phyloP scores from a whole-genome alignment of 1,140 invertebrate species.

The Drosophila navojoa region DNA sequence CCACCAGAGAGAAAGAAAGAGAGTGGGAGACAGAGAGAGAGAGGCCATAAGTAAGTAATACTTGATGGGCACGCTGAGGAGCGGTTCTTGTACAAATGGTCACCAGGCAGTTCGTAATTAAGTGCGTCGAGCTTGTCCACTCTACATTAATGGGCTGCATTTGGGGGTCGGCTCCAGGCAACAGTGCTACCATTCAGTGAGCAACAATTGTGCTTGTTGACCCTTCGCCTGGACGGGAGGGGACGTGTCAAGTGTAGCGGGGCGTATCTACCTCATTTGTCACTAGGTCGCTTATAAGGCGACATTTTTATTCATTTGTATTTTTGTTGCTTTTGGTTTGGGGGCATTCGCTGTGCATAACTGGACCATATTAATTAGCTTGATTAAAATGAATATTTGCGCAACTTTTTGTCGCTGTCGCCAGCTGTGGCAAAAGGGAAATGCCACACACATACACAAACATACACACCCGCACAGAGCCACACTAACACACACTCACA shows the following conservation, averaged over 20 bases:
- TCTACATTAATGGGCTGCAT: constrained; percentile 20
- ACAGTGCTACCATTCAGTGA: not conserved
- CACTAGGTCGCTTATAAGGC: constrained; percentile 38
- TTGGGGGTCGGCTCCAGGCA: constrained; percentile 7
- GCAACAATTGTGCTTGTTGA: constrained; percentile 1
- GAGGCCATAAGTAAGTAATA: too few species aligned
- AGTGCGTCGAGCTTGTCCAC: constrained; percentile 35
- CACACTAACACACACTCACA: constrained; percentile 19
- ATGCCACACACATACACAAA: constrained; percentile 6
- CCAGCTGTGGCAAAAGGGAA: constrained; percentile 45
- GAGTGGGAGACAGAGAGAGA: not conserved
- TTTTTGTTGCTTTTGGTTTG: not conserved
- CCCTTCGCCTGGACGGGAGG: not conserved
- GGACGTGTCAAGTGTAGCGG: not conserved
- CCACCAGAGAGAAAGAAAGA: not conserved
- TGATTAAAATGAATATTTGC: constrained; percentile 82
- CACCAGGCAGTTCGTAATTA: constrained; percentile 47
- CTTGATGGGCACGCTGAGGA: constrained; percentile 4
- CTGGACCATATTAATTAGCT: constrained; percentile 82
- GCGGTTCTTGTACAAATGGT: not conserved
- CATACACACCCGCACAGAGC: constrained; percentile 36
- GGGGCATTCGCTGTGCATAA: constrained; percentile 24
- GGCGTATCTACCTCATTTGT: constrained; percentile 52
- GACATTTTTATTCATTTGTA: constrained; percentile 62
- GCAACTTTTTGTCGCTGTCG: constrained; percentile 49